A percentile compares a stretch with the other conserved stretches of the same genome.
Conservation (phyloP, 1,140 invertebrate genomes). For the Drosophila subobscura region DNA sequence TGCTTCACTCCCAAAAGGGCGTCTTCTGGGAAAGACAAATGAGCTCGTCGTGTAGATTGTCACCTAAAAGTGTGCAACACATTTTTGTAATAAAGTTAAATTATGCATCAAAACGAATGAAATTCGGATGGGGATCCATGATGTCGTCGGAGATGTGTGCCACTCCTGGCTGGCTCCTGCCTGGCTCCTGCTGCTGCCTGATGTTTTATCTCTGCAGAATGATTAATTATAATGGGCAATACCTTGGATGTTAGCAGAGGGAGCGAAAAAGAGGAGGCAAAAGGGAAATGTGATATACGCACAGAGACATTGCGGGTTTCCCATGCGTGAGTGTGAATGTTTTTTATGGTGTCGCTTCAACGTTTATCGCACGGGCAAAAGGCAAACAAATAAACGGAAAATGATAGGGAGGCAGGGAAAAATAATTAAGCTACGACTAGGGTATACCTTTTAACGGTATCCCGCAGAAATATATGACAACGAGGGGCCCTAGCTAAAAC, state of each 20-base stretch:
- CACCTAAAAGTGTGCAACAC: conserved; percentile 53
- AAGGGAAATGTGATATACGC: conserved; percentile 33
- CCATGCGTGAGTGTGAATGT: conserved; percentile 3
- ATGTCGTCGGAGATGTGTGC: not conserved
- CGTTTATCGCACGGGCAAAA: conserved; percentile 41
- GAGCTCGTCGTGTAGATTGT: conserved; percentile 19
- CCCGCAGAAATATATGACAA: no score
- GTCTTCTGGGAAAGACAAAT: conserved; percentile 21
- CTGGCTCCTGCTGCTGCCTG: conserved; percentile 23
- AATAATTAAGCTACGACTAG: no score
- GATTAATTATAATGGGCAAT: conserved; percentile 67
- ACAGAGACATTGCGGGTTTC: not conserved
- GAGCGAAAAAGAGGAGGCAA: not conserved
- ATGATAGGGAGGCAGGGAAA: not conserved
- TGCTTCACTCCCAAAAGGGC: no score
- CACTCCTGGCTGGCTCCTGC: no score
- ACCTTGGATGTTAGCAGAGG: conserved; percentile 27
- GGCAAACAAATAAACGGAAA: conserved; percentile 57
- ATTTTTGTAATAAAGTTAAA: conserved; percentile 70
- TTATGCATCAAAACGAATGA: conserved; percentile 65
- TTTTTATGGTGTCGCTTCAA: conserved; percentile 36
- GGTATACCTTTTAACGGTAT: no score
- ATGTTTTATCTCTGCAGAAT: conserved; percentile 34
- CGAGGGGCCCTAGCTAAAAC: not conserved
- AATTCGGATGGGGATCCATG: conserved; percentile 44